Evolutionary conservation across 1,140 invertebrate genomes (phyloP).

Genomic region (Caenorhabditis brenneri): DNA sequence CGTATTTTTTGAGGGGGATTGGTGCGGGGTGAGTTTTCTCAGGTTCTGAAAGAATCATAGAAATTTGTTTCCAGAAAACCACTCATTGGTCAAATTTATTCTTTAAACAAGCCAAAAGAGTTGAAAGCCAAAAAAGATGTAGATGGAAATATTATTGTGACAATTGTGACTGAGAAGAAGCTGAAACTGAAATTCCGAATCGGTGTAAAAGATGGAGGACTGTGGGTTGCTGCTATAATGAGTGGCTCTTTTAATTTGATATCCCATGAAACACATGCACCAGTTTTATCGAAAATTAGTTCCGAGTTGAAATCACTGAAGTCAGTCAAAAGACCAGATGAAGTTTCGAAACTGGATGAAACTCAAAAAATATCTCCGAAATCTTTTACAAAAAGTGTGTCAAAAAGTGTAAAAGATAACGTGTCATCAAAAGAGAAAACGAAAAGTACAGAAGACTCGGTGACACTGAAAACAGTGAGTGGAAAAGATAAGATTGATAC

Average conservation of each 20-base stretch:
- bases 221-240: background rate
- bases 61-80: background rate
- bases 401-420: too few relatives aligned
- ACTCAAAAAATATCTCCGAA: too few relatives aligned
- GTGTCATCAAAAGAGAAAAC: too few relatives aligned
- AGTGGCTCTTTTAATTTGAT: background rate
- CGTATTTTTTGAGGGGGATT: background rate
- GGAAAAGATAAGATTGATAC: too few relatives aligned
- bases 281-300: too few relatives aligned
- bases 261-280: too few relatives aligned
- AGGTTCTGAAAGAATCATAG: background rate
- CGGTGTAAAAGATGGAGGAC: background rate
- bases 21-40: background rate
- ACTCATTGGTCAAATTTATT: background rate
- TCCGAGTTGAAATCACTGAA: too few relatives aligned
- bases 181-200: background rate
- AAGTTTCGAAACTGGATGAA: too few relatives aligned
- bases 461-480: too few relatives aligned
- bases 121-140: background rate
- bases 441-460: too few relatives aligned
- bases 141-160: background rate
- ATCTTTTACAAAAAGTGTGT: too few relatives aligned
- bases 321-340: too few relatives aligned
- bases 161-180: background rate
- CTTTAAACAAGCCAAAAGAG: background rate